These are phyloP conservation scores for Heliconius aoede DNA, from an alignment of 2,888 invertebrate species.

Conservation along the genomic window DNA sequence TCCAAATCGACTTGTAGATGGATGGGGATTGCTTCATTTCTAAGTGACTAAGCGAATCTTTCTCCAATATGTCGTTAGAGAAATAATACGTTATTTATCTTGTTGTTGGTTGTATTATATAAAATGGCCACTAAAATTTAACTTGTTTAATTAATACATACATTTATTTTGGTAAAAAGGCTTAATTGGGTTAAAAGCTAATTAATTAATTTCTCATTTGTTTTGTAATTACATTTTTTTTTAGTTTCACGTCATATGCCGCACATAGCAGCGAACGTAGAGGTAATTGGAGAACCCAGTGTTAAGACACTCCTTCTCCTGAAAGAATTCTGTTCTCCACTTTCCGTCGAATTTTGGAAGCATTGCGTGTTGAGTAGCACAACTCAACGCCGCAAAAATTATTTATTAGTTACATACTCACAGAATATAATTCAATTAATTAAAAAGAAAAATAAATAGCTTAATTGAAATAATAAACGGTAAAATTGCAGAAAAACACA, in stretches of 20 bases:
- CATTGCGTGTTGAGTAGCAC: too few species aligned
- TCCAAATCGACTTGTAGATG: slow-evolving; percentile 52
- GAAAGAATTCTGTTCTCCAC: too few species aligned
- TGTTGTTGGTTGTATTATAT: too few species aligned
- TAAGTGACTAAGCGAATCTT: slow-evolving; percentile 25
- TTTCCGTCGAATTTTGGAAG: too few species aligned
- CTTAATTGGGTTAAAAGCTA: neutral
- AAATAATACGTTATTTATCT: slow-evolving; percentile 5
- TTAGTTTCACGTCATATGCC: too few species aligned
- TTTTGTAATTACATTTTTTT: neutral
- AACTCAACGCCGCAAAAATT: too few species aligned
- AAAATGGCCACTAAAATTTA: neutral
- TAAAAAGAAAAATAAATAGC: neutral
- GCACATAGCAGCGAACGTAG: too few species aligned
- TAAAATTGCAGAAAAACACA: slow-evolving; percentile 2
- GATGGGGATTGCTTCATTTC: slow-evolving; percentile 37
- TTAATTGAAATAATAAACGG: neutral
- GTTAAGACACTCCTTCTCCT: too few species aligned
- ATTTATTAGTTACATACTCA: neutral
- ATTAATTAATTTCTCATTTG: neutral
- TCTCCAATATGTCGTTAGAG: slow-evolving; percentile 15
- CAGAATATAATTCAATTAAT: neutral
- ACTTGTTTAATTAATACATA: neutral
- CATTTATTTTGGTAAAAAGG: neutral
- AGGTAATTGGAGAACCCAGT: too few species aligned